These are phyloP conservation scores for Parauchenoglanis punctatus DNA, from an alignment of 2,797 vertebrate genomes.

Conservation along the genomic window DNA sequence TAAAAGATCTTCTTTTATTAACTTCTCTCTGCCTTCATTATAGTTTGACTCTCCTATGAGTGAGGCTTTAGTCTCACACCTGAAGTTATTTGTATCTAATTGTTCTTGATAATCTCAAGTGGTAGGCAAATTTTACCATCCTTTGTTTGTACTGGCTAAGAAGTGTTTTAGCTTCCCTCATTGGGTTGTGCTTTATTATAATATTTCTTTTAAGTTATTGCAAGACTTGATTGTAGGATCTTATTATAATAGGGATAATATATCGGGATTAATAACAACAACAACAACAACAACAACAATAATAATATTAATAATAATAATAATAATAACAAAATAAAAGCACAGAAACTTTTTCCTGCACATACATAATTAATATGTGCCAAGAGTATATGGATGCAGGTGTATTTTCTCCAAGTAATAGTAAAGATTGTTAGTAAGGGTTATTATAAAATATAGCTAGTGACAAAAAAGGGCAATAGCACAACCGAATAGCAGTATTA, in stretches of 20 bases:
- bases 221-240: neutral
- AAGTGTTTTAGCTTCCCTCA: neutral
- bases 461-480: neutral
- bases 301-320: too few species aligned
- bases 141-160: neutral
- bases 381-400: neutral
- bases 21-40: slow-evolving; percentile 16
- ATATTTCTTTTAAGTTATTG: neutral
- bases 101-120: neutral
- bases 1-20: slow-evolving; percentile 51
- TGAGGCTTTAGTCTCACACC: neutral
- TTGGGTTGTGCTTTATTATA: neutral
- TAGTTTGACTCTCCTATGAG: neutral
- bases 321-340: neutral
- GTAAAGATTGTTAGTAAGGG: neutral
- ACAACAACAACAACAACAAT: neutral
- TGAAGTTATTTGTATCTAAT: neutral
- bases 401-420: neutral
- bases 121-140: neutral
- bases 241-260: neutral
- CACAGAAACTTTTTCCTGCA: neutral
- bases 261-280: neutral
- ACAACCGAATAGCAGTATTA: neutral
- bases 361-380: neutral
- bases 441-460: neutral